Evolutionary conservation across 92 coral and sea anemone species (phyloP), one percentile per base, ranked within the genome.

Genomic region (Heliopora coerulea): DNA sequence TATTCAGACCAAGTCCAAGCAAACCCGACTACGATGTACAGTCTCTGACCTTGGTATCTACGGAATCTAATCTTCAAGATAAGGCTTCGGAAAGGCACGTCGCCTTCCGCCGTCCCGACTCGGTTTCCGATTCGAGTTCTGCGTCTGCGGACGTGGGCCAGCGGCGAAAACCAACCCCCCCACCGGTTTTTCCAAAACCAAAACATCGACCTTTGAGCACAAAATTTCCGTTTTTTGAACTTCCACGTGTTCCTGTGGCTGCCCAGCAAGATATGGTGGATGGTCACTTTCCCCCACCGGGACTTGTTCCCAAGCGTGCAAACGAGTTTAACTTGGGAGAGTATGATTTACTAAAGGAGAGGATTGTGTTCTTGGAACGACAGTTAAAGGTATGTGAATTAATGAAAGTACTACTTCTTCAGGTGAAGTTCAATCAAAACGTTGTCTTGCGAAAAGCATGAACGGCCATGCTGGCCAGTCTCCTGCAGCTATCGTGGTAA

Each of bases 241-340:
- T 52, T 18, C 74, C 74, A 19, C 63, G 62, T 31, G 30, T 50
- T 39, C 63, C 77, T 20, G 54, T 70, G 77, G 63, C 77, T 23
- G 77, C 77, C 26, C 62, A 50, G 63, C 31, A 26, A 23, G 77
- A 70, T 32, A 70, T 70, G 28, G 77, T 70, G 31, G 77, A 70
- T 30, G 77, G 77, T 33, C 41, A 32, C 37, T 79, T 86, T 24
- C 96, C 99, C 13, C 96, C 89, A 26, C 87, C 86, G 44, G 99
- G 99, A 29, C 79, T 84, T 80, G 99, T 95, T 25, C 84, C 80
- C 12, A 86, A 87, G 32, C 84, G 92, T 49, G 99, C 99, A 18
- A 74, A 84, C 31, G 88, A 90, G 58, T 83, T 95, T 57, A 95
- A 90, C 37, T 88, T 85, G 32, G 99, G 99, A 11, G 97, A 95